phyloP scores from a whole-genome alignment of 2,797 vertebrate species.

The Trematomus bernacchii region DNA sequence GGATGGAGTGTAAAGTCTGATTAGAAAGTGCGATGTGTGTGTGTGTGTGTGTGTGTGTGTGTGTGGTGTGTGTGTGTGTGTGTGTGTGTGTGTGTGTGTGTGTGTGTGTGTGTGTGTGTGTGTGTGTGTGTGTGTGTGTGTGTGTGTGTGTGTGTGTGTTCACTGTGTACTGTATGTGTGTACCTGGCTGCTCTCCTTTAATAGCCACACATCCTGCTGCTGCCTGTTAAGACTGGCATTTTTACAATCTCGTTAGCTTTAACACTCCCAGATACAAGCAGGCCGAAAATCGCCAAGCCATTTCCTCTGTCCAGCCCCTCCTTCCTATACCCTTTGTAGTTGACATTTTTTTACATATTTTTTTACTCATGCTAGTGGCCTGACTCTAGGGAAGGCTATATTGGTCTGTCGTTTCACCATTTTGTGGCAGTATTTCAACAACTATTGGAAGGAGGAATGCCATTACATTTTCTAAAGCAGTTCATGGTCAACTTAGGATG shows the following conservation, averaged over 20 bases:
- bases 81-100: conserved; percentile 50
- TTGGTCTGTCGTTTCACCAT: conserved; percentile 3
- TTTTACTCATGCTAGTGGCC: conserved; percentile 9
- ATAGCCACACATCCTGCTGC: conserved; percentile 71
- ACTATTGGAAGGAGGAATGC: neutral
- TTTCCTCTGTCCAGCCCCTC: conserved; percentile 78
- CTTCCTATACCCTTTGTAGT: conserved; percentile 48
- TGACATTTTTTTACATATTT: conserved; percentile 10
- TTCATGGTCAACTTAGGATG: neutral
- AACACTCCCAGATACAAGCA: conserved; percentile 70
- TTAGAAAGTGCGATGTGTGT: conserved; percentile 60
- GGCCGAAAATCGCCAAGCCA: conserved; percentile 71
- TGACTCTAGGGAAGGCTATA: conserved; percentile 6
- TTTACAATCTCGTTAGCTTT: conserved; percentile 83
- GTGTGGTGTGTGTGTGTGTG: conserved; percentile 45
- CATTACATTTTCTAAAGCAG: neutral
- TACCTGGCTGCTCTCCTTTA: conserved; percentile 72
- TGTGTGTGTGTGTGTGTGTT: conserved; percentile 29
- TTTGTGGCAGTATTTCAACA: neutral
- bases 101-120: conserved; percentile 55
- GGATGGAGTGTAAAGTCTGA: conserved; percentile 60
- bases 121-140: neutral
- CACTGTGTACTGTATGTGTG: conserved; percentile 55
- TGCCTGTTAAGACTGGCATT: conserved; percentile 82
- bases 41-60: conserved; percentile 44